A percentile compares a stretch with the other conserved stretches of the same genome.
Evolutionary conservation across 2,113 vertebrate species (phyloP).

Genomic region (Myrmophylax atrothorax): DNA sequence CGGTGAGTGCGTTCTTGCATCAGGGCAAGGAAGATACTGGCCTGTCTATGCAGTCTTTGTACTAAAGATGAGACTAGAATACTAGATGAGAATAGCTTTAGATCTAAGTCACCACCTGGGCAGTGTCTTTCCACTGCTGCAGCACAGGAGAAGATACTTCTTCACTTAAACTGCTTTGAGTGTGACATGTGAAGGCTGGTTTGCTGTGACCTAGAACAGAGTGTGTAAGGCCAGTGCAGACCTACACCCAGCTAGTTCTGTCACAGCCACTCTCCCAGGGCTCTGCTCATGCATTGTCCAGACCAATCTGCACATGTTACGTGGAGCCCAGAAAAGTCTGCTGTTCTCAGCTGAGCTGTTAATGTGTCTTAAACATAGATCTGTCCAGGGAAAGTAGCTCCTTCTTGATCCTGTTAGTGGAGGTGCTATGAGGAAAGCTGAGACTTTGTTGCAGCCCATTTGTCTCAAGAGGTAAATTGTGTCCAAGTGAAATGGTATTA

Average conservation of each 20-base stretch:
- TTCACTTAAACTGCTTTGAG: background rate
- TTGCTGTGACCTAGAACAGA: background rate
- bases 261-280: background rate
- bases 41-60: background rate
- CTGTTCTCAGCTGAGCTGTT: background rate
- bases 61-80: background rate
- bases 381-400: background rate
- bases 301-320: background rate
- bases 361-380: background rate
- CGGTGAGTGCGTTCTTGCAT: slow-evolving; percentile 75
- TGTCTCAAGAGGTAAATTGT: background rate
- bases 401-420: background rate
- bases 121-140: background rate
- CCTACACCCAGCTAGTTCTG: background rate
- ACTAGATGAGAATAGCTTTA: background rate
- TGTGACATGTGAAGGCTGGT: background rate
- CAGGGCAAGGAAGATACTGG: background rate
- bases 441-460: background rate
- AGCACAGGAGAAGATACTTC: accelerated
- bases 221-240: background rate
- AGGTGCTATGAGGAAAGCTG: background rate
- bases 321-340: background rate
- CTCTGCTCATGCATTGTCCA: background rate
- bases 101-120: background rate
- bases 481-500: background rate